Conservation (phyloP, 2,113 vertebrate genomes). For the Nycticryphes semicollaris region DNA sequence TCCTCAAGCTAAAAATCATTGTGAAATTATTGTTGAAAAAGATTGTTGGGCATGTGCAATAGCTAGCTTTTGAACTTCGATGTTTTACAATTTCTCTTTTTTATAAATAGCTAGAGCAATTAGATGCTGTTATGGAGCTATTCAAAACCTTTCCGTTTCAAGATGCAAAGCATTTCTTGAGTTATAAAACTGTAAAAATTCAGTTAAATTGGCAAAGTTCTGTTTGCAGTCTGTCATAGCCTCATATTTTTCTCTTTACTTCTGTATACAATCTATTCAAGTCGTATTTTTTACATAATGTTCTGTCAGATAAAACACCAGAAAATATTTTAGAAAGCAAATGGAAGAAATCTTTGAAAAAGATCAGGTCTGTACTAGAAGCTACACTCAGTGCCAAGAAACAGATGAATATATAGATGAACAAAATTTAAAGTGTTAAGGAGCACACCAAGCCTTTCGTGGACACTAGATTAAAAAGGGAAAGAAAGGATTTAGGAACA, state of each 20-base stretch:
- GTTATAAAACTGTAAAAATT: constrained; percentile 36
- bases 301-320: not conserved
- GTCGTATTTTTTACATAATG: not conserved
- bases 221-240: constrained; percentile 25
- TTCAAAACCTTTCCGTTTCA: constrained; percentile 39
- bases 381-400: not conserved
- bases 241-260: not conserved
- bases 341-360: not conserved
- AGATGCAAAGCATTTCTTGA: constrained; percentile 24
- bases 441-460: not conserved
- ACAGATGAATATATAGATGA: not conserved
- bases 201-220: constrained; percentile 17
- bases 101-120: constrained; percentile 61
- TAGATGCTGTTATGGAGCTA: constrained; percentile 34
- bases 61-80: constrained; percentile 3
- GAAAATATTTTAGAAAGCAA: constrained; percentile 20
- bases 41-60: constrained; percentile 18
- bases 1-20: constrained; percentile 67
- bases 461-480: not conserved
- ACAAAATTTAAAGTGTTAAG: not conserved
- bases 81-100: constrained; percentile 32
- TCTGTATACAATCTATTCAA: not conserved
- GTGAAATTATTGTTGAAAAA: constrained; percentile 62
- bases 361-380: not conserved
- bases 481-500: not conserved